Conservation (phyloP, 2,797 vertebrate species). For the Trichosurus vulpecula region DNA sequence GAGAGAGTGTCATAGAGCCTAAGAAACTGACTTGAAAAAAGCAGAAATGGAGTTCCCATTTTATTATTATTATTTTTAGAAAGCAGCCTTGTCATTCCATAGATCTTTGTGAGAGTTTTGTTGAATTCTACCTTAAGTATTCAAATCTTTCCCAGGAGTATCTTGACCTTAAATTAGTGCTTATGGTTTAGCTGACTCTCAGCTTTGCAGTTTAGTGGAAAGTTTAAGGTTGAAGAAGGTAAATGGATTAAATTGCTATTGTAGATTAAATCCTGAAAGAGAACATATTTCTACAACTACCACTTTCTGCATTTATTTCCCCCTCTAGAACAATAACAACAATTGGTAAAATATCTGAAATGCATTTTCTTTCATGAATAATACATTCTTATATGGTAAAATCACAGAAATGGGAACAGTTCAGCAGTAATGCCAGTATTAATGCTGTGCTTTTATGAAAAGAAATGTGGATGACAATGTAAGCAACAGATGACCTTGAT, state of each 20-base stretch:
- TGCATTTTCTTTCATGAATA: slow-evolving; percentile 79
- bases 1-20: slow-evolving; percentile 76
- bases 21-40: slow-evolving; percentile 77
- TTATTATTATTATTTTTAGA: slow-evolving; percentile 62
- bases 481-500: slow-evolving; percentile 55
- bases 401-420: slow-evolving; percentile 65
- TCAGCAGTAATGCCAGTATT: slow-evolving; percentile 49
- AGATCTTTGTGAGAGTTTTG: slow-evolving; percentile 78
- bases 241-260: slow-evolving; percentile 77
- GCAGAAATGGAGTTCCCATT: slow-evolving; percentile 74
- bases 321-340: slow-evolving; percentile 80
- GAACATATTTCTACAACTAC: slow-evolving; percentile 70
- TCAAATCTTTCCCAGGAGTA: slow-evolving; percentile 77
- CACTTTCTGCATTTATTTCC: slow-evolving; percentile 77
- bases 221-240: slow-evolving; percentile 77
- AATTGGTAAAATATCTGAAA: slow-evolving; percentile 78
- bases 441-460: slow-evolving; percentile 57
- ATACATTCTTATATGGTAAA: slow-evolving; percentile 79
- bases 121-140: slow-evolving; percentile 73
- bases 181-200: slow-evolving; percentile 79
- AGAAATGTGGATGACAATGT: slow-evolving; percentile 9
- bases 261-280: slow-evolving; percentile 76
- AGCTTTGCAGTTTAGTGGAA: slow-evolving; percentile 76
- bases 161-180: slow-evolving; percentile 82
- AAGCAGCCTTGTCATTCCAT: slow-evolving; percentile 75